Conservation (phyloP, 2,888 invertebrate species). For the Mimumesa dahlbomi region DNA sequence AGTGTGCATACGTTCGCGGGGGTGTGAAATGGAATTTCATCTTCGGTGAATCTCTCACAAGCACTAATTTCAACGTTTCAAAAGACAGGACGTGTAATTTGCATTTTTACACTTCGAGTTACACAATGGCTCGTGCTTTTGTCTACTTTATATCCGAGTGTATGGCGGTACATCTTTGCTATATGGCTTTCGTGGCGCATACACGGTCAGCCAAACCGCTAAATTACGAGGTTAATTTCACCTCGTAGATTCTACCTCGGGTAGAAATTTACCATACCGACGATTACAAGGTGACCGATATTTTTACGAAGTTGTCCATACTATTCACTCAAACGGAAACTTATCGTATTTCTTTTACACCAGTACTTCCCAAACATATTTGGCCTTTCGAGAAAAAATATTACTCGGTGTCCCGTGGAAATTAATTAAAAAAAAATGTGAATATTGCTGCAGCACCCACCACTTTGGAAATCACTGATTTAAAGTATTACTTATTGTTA, state of each 20-base stretch:
- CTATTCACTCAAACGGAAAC: no score
- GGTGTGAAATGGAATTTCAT: no score
- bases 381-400: no score
- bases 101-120: neutral
- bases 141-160: conserved; percentile 11
- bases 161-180: conserved; percentile 35
- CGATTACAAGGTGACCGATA: conserved; percentile 5
- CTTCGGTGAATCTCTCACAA: no score
- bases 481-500: no score
- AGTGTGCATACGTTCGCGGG: no score
- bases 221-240: conserved; percentile 57
- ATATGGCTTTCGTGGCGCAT: conserved; percentile 40
- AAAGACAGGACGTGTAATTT: neutral
- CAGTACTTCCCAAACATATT: no score
- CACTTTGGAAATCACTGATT: no score
- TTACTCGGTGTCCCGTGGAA: no score
- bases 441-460: no score
- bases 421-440: neutral
- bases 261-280: conserved; percentile 32
- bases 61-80: neutral
- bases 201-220: conserved; percentile 51
- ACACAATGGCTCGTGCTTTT: neutral
- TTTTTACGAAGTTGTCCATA: no score
- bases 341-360: no score
- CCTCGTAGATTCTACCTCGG: conserved; percentile 33